A percentile compares a stretch with the other conserved stretches of the same genome.
phyloP scores from a whole-genome alignment of 2,888 invertebrate species.

The Drosophila ezoana region DNA sequence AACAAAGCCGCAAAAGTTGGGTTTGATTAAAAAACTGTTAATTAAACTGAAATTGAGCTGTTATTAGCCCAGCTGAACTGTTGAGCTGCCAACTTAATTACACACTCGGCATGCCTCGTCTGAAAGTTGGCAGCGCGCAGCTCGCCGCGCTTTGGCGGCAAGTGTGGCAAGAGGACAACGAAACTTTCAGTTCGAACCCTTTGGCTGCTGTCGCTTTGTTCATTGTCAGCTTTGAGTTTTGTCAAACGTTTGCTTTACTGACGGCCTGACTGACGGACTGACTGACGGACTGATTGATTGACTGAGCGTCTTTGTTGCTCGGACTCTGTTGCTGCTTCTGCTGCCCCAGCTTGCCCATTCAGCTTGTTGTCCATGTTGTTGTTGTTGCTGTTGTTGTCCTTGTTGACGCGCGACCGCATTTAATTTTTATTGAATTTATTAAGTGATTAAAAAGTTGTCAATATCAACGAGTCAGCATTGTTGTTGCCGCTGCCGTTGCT shows the following conservation, averaged over 20 bases:
- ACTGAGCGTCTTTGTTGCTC: conserved; percentile 23
- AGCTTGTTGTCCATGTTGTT: conserved; percentile 17
- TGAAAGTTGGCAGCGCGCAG: conserved; percentile 15
- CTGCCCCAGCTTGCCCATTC: conserved; percentile 25
- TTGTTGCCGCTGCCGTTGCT: conserved; percentile 46
- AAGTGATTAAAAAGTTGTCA: conserved; percentile 84
- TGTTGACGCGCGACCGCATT: conserved; percentile 82
- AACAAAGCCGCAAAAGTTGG: neutral
- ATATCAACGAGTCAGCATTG: conserved; percentile 76
- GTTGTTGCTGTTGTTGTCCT: conserved; percentile 43
- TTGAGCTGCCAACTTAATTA: conserved; percentile 49
- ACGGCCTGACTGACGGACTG: conserved; percentile 39
- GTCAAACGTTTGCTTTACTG: conserved; percentile 61
- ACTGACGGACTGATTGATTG: conserved; percentile 24
- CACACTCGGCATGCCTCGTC: conserved; percentile 8
- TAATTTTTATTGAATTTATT: conserved; percentile 84
- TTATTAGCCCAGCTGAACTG: conserved; percentile 26
- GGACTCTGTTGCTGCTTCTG: neutral
- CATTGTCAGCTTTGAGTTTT: conserved; percentile 61
- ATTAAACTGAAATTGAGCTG: conserved; percentile 7
- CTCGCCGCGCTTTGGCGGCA: conserved; percentile 8
- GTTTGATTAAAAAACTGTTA: neutral
- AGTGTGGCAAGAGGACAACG: neutral
- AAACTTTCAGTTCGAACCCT: conserved; percentile 37
- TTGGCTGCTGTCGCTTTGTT: conserved; percentile 54